Evolutionary conservation across 2,797 vertebrate genomes (phyloP).

Genomic region (Bryconaethiops microstoma): DNA sequence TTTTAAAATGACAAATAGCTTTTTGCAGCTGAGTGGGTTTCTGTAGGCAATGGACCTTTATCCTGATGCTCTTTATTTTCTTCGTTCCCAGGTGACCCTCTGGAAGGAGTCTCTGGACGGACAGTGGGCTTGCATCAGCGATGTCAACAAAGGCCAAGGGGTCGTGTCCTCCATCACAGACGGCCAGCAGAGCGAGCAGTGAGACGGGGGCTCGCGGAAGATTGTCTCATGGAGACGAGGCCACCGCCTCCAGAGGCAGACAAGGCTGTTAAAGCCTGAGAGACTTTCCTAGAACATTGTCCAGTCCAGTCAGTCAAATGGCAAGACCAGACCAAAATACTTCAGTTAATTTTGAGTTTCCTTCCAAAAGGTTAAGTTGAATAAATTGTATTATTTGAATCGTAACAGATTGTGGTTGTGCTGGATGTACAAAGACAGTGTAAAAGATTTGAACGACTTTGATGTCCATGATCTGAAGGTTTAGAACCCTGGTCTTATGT

Average conservation of each 20-base stretch:
- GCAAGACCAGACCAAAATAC: not conserved
- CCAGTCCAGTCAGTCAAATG: not conserved
- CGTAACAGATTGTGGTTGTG: not conserved
- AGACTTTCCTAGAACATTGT: conserved; percentile 33
- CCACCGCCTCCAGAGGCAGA: not conserved
- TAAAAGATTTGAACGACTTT: not conserved
- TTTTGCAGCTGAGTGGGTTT: not conserved
- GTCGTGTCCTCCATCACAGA: conserved; percentile 88
- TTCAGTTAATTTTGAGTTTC: not conserved
- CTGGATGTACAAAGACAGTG: not conserved
- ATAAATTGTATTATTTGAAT: conserved; percentile 9
- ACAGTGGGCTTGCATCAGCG: conserved; percentile 95
- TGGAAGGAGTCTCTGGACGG: conserved; percentile 97
- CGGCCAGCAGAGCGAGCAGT: conserved; percentile 93
- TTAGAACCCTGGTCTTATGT: not conserved
- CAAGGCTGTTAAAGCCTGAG: conserved; percentile 15
- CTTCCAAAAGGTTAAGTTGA: conserved; percentile 14
- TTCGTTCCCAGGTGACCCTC: conserved; percentile 85
- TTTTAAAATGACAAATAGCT: not conserved
- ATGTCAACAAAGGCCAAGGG: conserved; percentile 96
- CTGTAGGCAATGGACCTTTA: not conserved
- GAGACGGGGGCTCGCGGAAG: conserved; percentile 60
- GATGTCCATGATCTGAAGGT: conserved; percentile 2
- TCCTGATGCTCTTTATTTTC: not conserved
- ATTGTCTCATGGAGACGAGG: not conserved